A percentile compares a stretch with the other conserved stretches of the same genome.
These are phyloP conservation scores for Cryptocheilus praepositus DNA, from an alignment of 2,888 invertebrate genomes.

Conservation along the genomic window DNA sequence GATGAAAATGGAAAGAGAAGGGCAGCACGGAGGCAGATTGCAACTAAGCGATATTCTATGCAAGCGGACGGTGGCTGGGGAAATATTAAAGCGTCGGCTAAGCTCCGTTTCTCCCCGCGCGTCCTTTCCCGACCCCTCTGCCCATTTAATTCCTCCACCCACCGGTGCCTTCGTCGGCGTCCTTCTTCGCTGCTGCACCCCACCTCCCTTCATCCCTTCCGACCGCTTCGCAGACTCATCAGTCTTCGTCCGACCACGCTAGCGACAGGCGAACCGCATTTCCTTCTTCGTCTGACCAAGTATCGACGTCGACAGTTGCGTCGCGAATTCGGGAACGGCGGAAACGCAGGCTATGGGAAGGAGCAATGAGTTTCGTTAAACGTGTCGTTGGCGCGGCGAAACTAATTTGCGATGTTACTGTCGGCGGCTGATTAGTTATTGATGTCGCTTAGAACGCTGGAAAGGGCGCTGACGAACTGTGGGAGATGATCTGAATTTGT, in stretches of 20 bases:
- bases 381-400: too few species aligned
- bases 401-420: too few species aligned
- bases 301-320: too few species aligned
- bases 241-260: conserved; percentile 51
- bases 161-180: conserved; percentile 31
- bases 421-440: too few species aligned
- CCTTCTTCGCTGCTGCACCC: not conserved
- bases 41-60: conserved; percentile 46
- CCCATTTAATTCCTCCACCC: conserved; percentile 50
- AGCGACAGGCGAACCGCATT: conserved; percentile 46
- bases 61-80: conserved; percentile 30
- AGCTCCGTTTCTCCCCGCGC: conserved; percentile 15
- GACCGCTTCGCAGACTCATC: conserved; percentile 34
- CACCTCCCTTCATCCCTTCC: not conserved
- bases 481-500: too few species aligned
- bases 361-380: too few species aligned
- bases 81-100: conserved; percentile 35
- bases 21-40: conserved; percentile 31
- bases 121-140: conserved; percentile 18
- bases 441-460: too few species aligned
- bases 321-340: too few species aligned
- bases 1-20: not conserved
- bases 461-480: too few species aligned
- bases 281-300: conserved; percentile 32
- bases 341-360: too few species aligned